phyloP scores from a whole-genome alignment of 1,140 invertebrate species.

The Panulirus ornatus region DNA sequence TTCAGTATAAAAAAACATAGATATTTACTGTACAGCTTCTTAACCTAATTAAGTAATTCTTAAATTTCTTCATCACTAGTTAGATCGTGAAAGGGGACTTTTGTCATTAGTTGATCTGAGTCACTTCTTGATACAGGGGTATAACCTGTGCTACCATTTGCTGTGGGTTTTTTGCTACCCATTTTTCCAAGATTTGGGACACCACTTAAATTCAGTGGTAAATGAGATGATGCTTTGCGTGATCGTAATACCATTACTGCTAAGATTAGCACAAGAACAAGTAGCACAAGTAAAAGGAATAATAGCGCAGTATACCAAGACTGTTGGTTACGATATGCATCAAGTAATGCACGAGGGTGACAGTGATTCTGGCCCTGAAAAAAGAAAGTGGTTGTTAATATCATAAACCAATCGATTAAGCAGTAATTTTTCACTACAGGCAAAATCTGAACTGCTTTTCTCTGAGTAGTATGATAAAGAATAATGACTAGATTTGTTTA shows the following conservation, averaged over 20 bases:
- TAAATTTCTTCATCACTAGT: conserved; percentile 58
- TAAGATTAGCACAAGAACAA: conserved; percentile 51
- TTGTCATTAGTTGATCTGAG: conserved; percentile 42
- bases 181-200: neutral
- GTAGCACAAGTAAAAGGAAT: conserved; percentile 17
- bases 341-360: conserved; percentile 30
- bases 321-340: conserved; percentile 38
- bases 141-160: conserved; percentile 31
- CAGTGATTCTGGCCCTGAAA: conserved; percentile 54
- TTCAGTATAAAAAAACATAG: neutral
- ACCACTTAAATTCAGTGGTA: neutral
- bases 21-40: neutral
- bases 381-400: neutral
- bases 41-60: neutral
- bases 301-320: conserved; percentile 47
- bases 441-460: too few relatives aligned
- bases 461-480: neutral
- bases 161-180: conserved; percentile 7
- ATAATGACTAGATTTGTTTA: too few relatives aligned
- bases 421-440: too few relatives aligned
- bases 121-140: conserved; percentile 19
- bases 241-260: conserved; percentile 39
- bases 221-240: neutral
- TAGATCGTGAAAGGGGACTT: conserved; percentile 58
- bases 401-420: too few relatives aligned